Base-by-base conservation (phyloP, 1,140 invertebrate species). In the Gerris buenoi region DNA sequence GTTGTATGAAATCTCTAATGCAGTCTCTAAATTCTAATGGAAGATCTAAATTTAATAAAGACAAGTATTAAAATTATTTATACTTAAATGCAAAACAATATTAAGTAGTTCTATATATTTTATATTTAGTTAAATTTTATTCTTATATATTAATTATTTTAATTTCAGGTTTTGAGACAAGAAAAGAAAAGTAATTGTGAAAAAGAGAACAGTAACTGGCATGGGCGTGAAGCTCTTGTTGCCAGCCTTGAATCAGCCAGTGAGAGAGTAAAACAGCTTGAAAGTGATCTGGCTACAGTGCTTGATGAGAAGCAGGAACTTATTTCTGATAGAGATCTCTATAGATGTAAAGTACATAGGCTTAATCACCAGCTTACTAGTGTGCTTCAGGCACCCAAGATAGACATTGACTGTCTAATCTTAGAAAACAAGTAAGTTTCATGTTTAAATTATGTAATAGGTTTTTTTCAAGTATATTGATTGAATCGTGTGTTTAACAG, bases 231-330 rank as follows among this genome's bases (percentile, higher is more conserved):
- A 25, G 23, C 15, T 22, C 23, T 60, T 3, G 58, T 60, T 15
- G 15, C 58, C 5, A 22, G 15, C 5, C 23, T 60, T 5, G 58
- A 60, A 60, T 15, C 22, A 22, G 58, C 58, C 23, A 60, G 23
- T 22, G 15, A 15, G 5, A 62, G 66, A 80, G 78, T 81, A 74
- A 76, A 80, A 66, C 85, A 88, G 75, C 75, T 90, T 28, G 83
- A 87, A 76, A 74, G 83, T 27, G 90, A 94, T 78, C 79, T 93
- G 23, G 84, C 89, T 73, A 78, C 81, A 59, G 82, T 91, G 25
- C 76, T 93, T 33, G 91, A 93, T 80, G 90, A 93, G 75, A 92
- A 93, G 76, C 89, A 92, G 73, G 91, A 93, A 72, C 75, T 91
- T 23, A 83, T 88, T 25, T 86, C 82, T 15, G 89, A 93, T 74